phyloP scores from a whole-genome alignment of 1,140 invertebrate genomes.

The Drosophila bocki region DNA sequence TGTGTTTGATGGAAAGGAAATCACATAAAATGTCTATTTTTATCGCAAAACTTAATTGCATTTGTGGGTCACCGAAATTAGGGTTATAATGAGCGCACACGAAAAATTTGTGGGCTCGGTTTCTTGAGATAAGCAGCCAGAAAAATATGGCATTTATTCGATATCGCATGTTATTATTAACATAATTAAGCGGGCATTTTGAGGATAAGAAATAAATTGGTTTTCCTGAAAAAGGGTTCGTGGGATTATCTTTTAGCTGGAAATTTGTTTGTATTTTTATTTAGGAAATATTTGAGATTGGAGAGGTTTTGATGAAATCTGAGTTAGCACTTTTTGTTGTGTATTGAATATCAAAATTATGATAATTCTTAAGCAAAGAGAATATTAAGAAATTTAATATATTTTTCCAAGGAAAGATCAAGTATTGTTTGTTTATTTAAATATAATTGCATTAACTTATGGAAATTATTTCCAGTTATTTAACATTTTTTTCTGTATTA shows the following conservation, averaged over 20 bases:
- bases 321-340: background rate
- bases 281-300: background rate
- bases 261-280: no score
- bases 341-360: no score
- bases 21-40: slow-evolving; percentile 80
- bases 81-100: slow-evolving; percentile 57
- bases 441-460: no score
- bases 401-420: no score
- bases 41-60: slow-evolving; percentile 76
- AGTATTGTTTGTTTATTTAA: no score
- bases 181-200: slow-evolving; percentile 19
- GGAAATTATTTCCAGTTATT: no score
- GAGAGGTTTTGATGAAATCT: background rate
- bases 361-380: no score
- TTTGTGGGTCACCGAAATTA: slow-evolving; percentile 75
- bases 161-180: slow-evolving; percentile 25
- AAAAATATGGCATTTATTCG: slow-evolving; percentile 20
- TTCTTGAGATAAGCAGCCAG: slow-evolving; percentile 27
- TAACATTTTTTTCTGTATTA: no score
- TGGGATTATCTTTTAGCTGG: background rate
- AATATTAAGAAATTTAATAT: no score
- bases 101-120: slow-evolving; percentile 44
- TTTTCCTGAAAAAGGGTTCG: background rate
- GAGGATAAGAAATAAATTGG: background rate
- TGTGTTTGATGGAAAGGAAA: slow-evolving; percentile 52